A percentile compares a stretch with the other conserved stretches of the same genome.
Evolutionary conservation across 2,888 invertebrate genomes (phyloP).

Genomic region (Pecten maximus): DNA sequence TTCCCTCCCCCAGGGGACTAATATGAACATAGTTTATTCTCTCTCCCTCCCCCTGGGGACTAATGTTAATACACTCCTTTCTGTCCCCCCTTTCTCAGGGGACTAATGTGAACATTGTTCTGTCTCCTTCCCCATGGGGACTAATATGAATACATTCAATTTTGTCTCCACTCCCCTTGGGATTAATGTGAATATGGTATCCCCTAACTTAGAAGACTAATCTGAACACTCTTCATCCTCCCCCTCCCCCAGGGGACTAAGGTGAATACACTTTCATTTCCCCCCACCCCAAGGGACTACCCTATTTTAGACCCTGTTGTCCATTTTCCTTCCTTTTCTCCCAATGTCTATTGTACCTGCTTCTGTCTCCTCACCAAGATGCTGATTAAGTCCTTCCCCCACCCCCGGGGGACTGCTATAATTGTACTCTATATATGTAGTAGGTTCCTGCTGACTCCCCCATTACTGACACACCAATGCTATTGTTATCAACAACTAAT

Average conservation of each 20-base stretch:
- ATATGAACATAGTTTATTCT: too few relatives aligned
- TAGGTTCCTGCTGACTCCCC: background rate
- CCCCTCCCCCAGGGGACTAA: background rate
- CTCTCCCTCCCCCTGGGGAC: background rate
- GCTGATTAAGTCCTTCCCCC: background rate
- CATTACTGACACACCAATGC: background rate
- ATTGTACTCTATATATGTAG: background rate
- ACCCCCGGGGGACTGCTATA: background rate
- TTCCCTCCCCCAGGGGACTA: too few relatives aligned
- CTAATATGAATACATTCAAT: background rate
- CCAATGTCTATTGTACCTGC: background rate
- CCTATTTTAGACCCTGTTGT: too few relatives aligned
- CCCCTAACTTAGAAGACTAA: too few relatives aligned
- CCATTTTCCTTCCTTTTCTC: too few relatives aligned
- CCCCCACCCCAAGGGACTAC: background rate
- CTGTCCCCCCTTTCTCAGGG: background rate
- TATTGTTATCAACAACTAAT: conserved; percentile 8
- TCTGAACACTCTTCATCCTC: background rate
- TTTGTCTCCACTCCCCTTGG: background rate
- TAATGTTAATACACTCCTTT: too few relatives aligned
- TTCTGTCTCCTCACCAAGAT: background rate
- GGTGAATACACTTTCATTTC: too few relatives aligned
- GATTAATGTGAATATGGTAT: background rate
- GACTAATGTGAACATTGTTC: background rate
- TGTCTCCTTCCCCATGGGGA: background rate